Evolutionary conservation across 2,113 vertebrate genomes (phyloP).

Genomic region (Clarias gariepinus): DNA sequence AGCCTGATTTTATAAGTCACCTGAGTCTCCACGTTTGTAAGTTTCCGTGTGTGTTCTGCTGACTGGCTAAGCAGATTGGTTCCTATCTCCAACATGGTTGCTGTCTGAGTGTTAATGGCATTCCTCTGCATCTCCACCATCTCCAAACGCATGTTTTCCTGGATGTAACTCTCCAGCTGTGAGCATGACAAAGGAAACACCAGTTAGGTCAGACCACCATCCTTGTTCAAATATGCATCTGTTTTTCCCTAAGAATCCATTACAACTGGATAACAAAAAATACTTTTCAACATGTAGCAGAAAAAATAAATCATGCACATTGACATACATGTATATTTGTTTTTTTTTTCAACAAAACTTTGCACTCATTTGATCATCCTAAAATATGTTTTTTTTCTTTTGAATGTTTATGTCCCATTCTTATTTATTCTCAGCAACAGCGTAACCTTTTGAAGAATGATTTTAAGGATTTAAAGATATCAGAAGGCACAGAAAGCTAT

Average conservation of each 20-base stretch:
- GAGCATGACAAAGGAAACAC: slow-evolving; percentile 37
- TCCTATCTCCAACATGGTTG: slow-evolving; percentile 75
- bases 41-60: slow-evolving; percentile 77
- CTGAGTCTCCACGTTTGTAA: slow-evolving; percentile 76
- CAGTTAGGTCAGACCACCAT: slow-evolving; percentile 25
- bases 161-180: slow-evolving; percentile 76
- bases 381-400: background rate
- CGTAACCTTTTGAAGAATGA: background rate
- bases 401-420: background rate
- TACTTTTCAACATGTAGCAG: slow-evolving; percentile 1
- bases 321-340: background rate
- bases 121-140: slow-evolving; percentile 69
- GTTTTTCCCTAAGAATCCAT: background rate
- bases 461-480: background rate
- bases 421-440: background rate
- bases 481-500: background rate
- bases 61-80: slow-evolving; percentile 75
- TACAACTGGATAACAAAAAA: background rate
- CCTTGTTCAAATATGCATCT: background rate
- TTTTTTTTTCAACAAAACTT: background rate
- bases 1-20: slow-evolving; percentile 57
- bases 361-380: background rate
- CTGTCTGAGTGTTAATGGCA: slow-evolving; percentile 70
- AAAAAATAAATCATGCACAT: background rate
- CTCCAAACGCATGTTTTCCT: slow-evolving; percentile 70